Evolutionary conservation across 2,888 invertebrate species (phyloP), one percentile per base, ranked within the genome.

Genomic region (Ophonus ardosiacus): DNA sequence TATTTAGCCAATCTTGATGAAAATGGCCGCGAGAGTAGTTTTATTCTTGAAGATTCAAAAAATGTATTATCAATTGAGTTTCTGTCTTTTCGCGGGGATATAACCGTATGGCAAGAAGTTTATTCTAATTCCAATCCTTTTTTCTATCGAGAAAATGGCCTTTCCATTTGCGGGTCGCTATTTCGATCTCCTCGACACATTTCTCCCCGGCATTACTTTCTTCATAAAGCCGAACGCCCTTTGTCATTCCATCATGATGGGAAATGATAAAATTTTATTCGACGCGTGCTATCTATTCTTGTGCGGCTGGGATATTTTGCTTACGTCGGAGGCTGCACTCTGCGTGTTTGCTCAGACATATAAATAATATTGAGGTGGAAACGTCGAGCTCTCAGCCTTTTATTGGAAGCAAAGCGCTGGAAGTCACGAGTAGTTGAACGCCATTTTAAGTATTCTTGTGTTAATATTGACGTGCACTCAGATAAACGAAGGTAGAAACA

Each of bases 391-490:
- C 51, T 79, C 79, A 59, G 13, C 59, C 31, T 79, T 79, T 79
- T 79, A 79, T 57, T 79, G 79, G 59, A 79, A 59, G 57, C 57
- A 79, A 80, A 80, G 57, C 61, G 40, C 38, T 61, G 61, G 24
- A 81, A 81, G 40, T 76, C 51, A 51, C 79, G 79, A 86, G 86
- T 87, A 89, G 88, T 88, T 88, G 88, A 87, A 89, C 88, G 89
- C 89, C 89, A 89, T 90, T 89, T 89, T 88, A 88, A 88, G 87
- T 88, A 86, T 81, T 88, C 89, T 89, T 89, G 88, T 89, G 89
- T 89, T 89, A 90, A 90, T 90, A 90, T 90, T 90, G 90, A 90
- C 89, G 88, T 87, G 89, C 87, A 38, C 43, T 51, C 43, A 51
- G 43, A 51, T 51, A 51, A 51, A 51, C 43, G 43, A 51, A 51